These are phyloP conservation scores for Harpagifer antarcticus DNA, from an alignment of 2,797 vertebrate species.

Conservation along the genomic window DNA sequence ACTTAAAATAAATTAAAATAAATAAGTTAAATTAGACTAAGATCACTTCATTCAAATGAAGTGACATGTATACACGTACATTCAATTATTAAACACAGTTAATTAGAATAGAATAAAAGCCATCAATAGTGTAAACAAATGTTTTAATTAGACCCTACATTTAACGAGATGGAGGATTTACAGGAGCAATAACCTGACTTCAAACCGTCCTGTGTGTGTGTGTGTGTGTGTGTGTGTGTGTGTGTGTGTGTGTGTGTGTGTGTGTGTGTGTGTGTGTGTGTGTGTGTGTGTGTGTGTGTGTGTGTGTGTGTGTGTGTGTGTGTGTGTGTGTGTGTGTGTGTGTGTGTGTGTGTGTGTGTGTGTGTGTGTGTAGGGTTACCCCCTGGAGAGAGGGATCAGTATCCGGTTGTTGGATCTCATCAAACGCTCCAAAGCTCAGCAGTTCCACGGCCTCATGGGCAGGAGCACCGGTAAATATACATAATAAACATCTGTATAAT, in stretches of 20 bases:
- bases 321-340: slow-evolving; percentile 7
- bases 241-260: not conserved
- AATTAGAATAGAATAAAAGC: too few relatives aligned
- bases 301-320: slow-evolving; percentile 5
- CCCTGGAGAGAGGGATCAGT: slow-evolving; percentile 64
- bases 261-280: not conserved
- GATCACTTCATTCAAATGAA: too few relatives aligned
- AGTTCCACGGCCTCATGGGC: slow-evolving; percentile 89
- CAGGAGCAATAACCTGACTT: not conserved
- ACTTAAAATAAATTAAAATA: too few relatives aligned
- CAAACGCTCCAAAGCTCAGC: slow-evolving; percentile 83
- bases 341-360: slow-evolving; percentile 40
- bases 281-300: not conserved
- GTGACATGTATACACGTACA: too few relatives aligned
- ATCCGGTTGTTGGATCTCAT: slow-evolving; percentile 78
- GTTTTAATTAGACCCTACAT: too few relatives aligned
- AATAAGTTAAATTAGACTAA: too few relatives aligned
- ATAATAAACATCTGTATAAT: not conserved
- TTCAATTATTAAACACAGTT: too few relatives aligned
- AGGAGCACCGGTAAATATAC: slow-evolving; percentile 76
- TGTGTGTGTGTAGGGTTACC: slow-evolving; percentile 66
- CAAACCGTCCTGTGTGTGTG: not conserved
- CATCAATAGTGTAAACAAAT: too few relatives aligned
- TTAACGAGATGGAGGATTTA: not conserved
- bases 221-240: too few relatives aligned